Base-by-base conservation (phyloP, 2,888 invertebrate genomes). In the Platynereis dumerilii region DNA sequence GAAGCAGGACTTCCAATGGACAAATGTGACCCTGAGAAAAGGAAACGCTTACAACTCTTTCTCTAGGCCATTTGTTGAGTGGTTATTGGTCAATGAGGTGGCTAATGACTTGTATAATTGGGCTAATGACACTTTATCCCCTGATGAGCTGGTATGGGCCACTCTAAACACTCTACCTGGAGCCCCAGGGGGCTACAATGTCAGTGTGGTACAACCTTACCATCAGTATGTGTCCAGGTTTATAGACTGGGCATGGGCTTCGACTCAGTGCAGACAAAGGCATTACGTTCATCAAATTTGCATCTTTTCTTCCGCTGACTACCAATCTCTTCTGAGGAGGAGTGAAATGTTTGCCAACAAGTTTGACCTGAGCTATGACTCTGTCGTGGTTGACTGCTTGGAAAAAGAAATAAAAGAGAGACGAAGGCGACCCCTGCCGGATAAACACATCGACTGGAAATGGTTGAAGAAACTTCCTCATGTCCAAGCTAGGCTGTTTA, bases 91-190 rank as follows among this genome's bases (percentile, higher is more conserved):
- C 1, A 75, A 76, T 67, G 42, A 60, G 2, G 44, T 76, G 34
- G 74, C 75, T 0, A 64, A 66, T 27, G 71, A 73, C 28, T 75
- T 82, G 52, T 58, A 78, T 5, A 61, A 67, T 3, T 83, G 81
- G 82, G 65, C 79, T 28, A 71, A 74, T 10, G 77, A 79, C 57
- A 77, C 78, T 0, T 75, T 75, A 58, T 76, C 80, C 0, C 79
- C 82, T 1, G 83, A 83, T 57, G 82, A 83, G 70, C 73, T 76
- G 44, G 72, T 79, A 34, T 82, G 81, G 80, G 76, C 80, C 0
- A 78, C 81, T 0, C 65, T 81, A 17, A 79, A 80, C 68, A 67
- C 74, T 15, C 60, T 80, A 3, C 74, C 73, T 0, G 66, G 69
- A 28, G 75, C 74, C 15, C 80, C 77, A 3, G 80, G 75, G 15